Evolutionary conservation across 1,140 invertebrate genomes (phyloP).

Genomic region (Calliopsis andreniformis): DNA sequence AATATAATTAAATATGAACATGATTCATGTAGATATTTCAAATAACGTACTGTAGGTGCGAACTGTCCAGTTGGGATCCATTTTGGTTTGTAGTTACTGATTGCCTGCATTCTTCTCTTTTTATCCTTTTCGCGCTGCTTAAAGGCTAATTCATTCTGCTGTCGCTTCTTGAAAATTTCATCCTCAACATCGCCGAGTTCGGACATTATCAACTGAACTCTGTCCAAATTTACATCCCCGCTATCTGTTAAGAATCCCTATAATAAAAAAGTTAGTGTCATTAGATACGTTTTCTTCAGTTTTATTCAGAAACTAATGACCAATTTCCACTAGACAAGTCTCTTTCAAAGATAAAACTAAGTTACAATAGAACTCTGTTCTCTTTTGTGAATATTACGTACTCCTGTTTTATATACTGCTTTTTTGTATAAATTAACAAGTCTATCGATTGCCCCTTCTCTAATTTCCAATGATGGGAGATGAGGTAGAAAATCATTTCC

Average conservation of each 20-base stretch:
- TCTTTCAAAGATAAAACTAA: too few relatives aligned
- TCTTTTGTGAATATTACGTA: constrained; percentile 71
- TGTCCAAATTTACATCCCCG: constrained; percentile 94
- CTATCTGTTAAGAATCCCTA: constrained; percentile 97
- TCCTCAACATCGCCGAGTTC: constrained; percentile 97
- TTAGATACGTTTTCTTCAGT: constrained; percentile 87
- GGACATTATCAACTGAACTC: constrained; percentile 97
- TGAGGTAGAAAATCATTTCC: constrained; percentile 99
- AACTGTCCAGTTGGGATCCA: constrained; percentile 88
- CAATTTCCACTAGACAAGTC: too few relatives aligned
- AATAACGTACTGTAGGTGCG: constrained; percentile 84
- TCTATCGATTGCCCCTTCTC: constrained; percentile 98
- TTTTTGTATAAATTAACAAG: constrained; percentile 97
- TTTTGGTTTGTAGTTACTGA: constrained; percentile 84
- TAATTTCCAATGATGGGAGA: constrained; percentile 98
- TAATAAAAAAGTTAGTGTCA: constrained; percentile 30
- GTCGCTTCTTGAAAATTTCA: constrained; percentile 97
- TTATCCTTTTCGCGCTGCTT: constrained; percentile 89
- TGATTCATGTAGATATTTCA: neutral
- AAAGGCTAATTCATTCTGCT: constrained; percentile 92
- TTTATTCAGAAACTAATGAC: neutral
- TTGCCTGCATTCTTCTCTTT: constrained; percentile 81
- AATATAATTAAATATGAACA: neutral
- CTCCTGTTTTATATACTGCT: constrained; percentile 95
- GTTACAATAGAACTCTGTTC: too few relatives aligned